Evolutionary conservation across 64 coral and sea anemone species (phyloP).

Genomic region (Montipora efflorescens): DNA sequence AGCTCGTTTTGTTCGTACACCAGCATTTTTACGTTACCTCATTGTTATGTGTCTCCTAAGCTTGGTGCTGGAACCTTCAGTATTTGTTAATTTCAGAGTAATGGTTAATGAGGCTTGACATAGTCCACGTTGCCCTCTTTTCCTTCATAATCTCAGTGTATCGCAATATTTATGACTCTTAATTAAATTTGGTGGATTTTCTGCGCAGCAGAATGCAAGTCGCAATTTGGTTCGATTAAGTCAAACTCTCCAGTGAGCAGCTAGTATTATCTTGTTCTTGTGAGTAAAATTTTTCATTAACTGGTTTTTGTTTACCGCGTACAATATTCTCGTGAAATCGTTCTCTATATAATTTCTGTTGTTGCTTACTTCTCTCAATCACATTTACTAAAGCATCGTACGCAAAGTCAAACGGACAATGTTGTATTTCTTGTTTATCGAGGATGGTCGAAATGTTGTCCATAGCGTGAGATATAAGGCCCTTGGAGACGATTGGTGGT

Average conservation of each 20-base stretch:
- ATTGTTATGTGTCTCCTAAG: too few relatives aligned
- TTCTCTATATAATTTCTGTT: background rate
- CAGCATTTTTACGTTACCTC: too few relatives aligned
- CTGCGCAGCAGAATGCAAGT: too few relatives aligned
- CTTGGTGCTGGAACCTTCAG: too few relatives aligned
- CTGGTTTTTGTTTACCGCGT: slow-evolving; percentile 20
- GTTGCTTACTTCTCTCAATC: slow-evolving; percentile 9
- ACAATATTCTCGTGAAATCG: slow-evolving; percentile 17
- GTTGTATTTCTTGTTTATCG: background rate
- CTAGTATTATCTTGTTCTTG: background rate
- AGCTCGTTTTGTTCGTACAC: too few relatives aligned
- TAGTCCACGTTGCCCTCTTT: too few relatives aligned
- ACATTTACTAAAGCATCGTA: background rate
- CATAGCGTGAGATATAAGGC: background rate
- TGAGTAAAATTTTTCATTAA: background rate
- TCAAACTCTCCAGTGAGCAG: background rate
- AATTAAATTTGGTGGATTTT: too few relatives aligned
- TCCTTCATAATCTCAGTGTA: too few relatives aligned
- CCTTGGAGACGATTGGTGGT: background rate
- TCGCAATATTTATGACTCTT: too few relatives aligned
- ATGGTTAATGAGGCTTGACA: too few relatives aligned
- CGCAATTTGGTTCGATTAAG: background rate
- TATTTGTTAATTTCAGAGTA: too few relatives aligned
- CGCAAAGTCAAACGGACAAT: background rate
- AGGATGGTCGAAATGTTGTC: background rate